A percentile compares a stretch with the other conserved stretches of the same genome.
These are phyloP conservation scores for Melanchra persicariae DNA, from an alignment of 2,888 invertebrate genomes.

Conservation along the genomic window DNA sequence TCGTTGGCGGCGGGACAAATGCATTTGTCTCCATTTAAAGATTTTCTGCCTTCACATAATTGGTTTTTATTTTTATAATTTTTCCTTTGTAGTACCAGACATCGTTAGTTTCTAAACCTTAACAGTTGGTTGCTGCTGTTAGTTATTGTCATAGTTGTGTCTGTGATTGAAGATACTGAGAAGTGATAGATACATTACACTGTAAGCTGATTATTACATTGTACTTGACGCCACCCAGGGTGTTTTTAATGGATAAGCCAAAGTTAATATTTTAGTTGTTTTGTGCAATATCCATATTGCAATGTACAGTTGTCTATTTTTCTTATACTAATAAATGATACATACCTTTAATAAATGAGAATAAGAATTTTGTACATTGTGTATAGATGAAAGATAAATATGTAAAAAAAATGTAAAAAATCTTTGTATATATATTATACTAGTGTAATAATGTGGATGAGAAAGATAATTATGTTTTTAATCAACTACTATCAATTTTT, in stretches of 20 bases:
- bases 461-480: conserved; percentile 63
- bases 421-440: conserved; percentile 82
- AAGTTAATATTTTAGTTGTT: conserved; percentile 89
- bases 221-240: conserved; percentile 76
- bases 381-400: conserved; percentile 85
- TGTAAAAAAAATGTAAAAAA: conserved; percentile 84
- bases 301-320: conserved; percentile 87
- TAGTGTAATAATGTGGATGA: conserved; percentile 73
- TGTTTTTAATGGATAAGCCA: conserved; percentile 89
- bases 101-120: conserved; percentile 28
- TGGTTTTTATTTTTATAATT: conserved; percentile 28
- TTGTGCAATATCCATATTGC: conserved; percentile 90
- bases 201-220: conserved; percentile 70
- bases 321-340: conserved; percentile 77
- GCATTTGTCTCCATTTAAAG: background rate
- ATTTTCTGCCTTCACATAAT: conserved; percentile 28
- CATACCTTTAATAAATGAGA: conserved; percentile 76
- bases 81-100: background rate
- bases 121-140: conserved; percentile 65
- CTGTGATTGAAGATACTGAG: conserved; percentile 73
- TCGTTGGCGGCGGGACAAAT: conserved; percentile 18
- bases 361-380: conserved; percentile 87
- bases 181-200: conserved; percentile 68
- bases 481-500: conserved; percentile 52
- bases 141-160: conserved; percentile 69